Conservation (phyloP, 2,888 invertebrate species). For the Epsilonema sp. region DNA sequence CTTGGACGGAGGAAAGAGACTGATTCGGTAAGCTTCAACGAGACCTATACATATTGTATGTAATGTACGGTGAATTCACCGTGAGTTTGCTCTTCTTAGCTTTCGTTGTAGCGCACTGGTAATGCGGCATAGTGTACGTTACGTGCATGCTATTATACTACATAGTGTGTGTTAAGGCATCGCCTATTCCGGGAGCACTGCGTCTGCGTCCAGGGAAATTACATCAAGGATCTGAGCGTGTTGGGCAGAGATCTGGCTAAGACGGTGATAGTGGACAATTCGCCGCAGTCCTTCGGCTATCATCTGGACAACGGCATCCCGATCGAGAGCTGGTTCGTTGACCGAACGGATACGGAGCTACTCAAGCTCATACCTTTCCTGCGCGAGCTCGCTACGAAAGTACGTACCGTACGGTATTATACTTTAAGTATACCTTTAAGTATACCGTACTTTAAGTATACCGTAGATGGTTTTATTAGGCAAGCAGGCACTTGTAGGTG, state of each 20-base stretch:
- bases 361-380: constrained; percentile 76
- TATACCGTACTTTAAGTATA: too few relatives aligned
- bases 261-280: constrained; percentile 68
- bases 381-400: constrained; percentile 46
- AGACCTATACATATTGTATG: too few relatives aligned
- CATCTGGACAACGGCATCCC: constrained; percentile 86
- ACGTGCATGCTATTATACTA: not conserved
- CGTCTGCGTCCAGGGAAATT: constrained; percentile 79
- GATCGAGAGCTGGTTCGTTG: constrained; percentile 89
- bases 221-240: constrained; percentile 81
- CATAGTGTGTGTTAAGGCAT: constrained; percentile 35
- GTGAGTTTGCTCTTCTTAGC: too few relatives aligned
- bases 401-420: too few relatives aligned
- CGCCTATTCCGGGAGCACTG: constrained; percentile 86
- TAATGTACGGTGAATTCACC: too few relatives aligned
- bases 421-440: too few relatives aligned
- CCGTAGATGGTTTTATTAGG: too few relatives aligned
- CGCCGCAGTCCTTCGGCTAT: constrained; percentile 71
- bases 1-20: constrained; percentile 62
- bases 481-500: too few relatives aligned
- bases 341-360: constrained; percentile 65
- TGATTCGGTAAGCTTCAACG: constrained; percentile 50
- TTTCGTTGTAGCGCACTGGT: not conserved
- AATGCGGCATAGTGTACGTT: not conserved
- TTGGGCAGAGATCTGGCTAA: constrained; percentile 71